Evolutionary conservation across 1,140 invertebrate genomes (phyloP).

Genomic region (Sminthurides bifidus): DNA sequence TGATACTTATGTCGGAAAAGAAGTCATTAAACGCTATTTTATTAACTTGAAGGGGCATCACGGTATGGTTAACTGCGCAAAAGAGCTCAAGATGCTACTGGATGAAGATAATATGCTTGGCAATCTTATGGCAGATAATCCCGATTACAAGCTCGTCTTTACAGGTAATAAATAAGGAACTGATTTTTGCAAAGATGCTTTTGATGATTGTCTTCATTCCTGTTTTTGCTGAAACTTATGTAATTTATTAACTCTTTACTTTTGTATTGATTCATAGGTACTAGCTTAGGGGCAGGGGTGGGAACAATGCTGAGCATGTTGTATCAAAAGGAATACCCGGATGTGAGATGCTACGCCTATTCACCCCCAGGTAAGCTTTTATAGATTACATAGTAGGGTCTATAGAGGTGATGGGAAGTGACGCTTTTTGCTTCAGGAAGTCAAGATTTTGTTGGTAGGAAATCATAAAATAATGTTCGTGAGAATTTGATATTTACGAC

Average conservation of each 20-base stretch:
- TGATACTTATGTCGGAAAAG: too few relatives aligned
- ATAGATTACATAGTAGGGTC: too few relatives aligned
- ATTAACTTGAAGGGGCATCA: slow-evolving; percentile 69
- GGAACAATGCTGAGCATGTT: slow-evolving; percentile 63
- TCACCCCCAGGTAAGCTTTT: slow-evolving; percentile 62
- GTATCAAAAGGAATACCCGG: slow-evolving; percentile 58
- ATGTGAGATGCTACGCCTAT: slow-evolving; percentile 61
- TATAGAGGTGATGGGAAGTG: too few relatives aligned
- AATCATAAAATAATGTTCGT: too few relatives aligned
- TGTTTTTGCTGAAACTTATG: not conserved
- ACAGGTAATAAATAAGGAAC: slow-evolving; percentile 47
- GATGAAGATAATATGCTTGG: slow-evolving; percentile 55
- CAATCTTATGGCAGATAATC: slow-evolving; percentile 55
- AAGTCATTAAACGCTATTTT: too few relatives aligned
- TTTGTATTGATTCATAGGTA: slow-evolving; percentile 44
- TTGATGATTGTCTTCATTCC: not conserved
- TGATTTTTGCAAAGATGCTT: not conserved
- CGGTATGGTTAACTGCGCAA: slow-evolving; percentile 73
- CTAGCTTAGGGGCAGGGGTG: slow-evolving; percentile 70
- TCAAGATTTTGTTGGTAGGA: too few relatives aligned
- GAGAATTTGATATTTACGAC: too few relatives aligned
- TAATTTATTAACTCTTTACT: not conserved
- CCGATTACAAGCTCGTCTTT: slow-evolving; percentile 57
- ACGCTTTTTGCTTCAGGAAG: too few relatives aligned
- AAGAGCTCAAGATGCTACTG: slow-evolving; percentile 59